Evolutionary conservation across 2,113 vertebrate species (phyloP).

Genomic region (Galemys pyrenaicus): DNA sequence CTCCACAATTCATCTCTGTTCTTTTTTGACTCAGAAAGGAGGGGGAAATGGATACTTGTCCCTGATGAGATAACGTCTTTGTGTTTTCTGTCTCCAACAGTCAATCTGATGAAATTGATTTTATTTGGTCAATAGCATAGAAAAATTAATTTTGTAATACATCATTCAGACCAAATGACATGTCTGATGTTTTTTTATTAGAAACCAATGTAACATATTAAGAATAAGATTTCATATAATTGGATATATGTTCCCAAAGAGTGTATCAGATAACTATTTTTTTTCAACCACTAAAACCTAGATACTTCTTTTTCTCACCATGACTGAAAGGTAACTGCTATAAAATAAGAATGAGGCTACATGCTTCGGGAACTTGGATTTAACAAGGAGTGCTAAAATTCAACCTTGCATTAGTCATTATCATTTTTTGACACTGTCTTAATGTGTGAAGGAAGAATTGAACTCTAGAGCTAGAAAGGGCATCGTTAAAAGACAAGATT

Average conservation of each 20-base stretch:
- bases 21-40: not conserved
- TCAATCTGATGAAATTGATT: conserved; percentile 1
- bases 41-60: not conserved
- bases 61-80: not conserved
- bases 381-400: conserved; percentile 76
- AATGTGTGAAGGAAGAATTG: conserved; percentile 78
- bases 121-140: conserved; percentile 56
- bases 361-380: conserved; percentile 58
- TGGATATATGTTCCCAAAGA: conserved; percentile 42
- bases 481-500: conserved; percentile 75
- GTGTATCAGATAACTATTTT: conserved; percentile 53
- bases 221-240: conserved; percentile 42
- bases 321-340: conserved; percentile 32
- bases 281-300: conserved; percentile 52
- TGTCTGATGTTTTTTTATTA: not conserved
- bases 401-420: conserved; percentile 78
- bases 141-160: conserved; percentile 59
- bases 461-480: conserved; percentile 75
- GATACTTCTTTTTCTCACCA: not conserved
- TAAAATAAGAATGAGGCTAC: conserved; percentile 63
- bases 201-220: not conserved
- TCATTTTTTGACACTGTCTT: conserved; percentile 80
- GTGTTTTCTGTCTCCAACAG: not conserved
- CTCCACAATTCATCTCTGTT: not conserved
- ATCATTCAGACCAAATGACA: conserved; percentile 43